A percentile compares a stretch with the other conserved stretches of the same genome.
Evolutionary conservation across 2,888 invertebrate genomes (phyloP).

Genomic region (Lapara coniferarum): DNA sequence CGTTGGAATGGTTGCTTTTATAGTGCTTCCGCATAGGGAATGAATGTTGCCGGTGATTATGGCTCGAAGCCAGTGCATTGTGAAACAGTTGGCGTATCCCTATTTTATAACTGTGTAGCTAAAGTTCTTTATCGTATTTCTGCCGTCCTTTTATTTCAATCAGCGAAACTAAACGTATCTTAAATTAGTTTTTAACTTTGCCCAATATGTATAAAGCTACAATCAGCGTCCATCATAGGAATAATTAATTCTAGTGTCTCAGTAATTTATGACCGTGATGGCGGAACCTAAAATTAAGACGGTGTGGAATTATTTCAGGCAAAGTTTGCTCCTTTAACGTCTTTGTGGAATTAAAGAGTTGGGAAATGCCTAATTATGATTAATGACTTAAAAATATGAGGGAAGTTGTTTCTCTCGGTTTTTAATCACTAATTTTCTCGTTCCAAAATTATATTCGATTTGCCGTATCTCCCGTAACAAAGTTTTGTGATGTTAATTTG

Average conservation of each 20-base stretch:
- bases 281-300: neutral
- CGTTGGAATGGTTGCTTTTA: constrained; percentile 5
- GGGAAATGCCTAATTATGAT: constrained; percentile 32
- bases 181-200: neutral
- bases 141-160: neutral
- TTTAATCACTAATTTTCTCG: neutral
- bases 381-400: constrained; percentile 7
- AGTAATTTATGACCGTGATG: neutral
- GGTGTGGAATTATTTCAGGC: neutral
- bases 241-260: constrained; percentile 11
- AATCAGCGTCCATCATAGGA: neutral
- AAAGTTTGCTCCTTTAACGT: neutral
- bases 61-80: constrained; percentile 44
- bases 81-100: constrained; percentile 44
- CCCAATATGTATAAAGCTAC: neutral
- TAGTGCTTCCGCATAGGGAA: neutral
- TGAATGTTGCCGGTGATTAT: constrained; percentile 40
- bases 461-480: too few species aligned
- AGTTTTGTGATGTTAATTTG: too few species aligned
- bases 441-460: neutral
- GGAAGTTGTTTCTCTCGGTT: neutral
- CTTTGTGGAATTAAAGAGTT: constrained; percentile 6
- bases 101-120: constrained; percentile 35
- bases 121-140: constrained; percentile 9
- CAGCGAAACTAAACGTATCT: neutral